A percentile compares a stretch with the other conserved stretches of the same genome.
Evolutionary conservation across 35 echinoderm and acorn worm species (phyloP).

Genomic region (Lytechinus variegatus): DNA sequence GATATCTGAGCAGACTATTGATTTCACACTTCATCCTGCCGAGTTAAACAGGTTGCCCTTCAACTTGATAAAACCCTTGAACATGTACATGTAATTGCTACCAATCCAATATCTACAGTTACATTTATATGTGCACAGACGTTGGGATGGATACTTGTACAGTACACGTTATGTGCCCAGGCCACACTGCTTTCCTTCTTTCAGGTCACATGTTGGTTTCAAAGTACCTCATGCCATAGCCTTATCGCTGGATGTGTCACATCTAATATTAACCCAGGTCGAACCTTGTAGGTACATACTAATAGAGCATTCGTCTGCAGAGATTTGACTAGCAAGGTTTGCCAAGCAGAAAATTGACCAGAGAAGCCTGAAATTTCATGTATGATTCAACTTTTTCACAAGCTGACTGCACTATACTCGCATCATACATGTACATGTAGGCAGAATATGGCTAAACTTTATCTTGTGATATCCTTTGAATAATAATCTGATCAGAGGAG

Average conservation of each 20-base stretch:
- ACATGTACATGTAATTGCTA: not conserved
- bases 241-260: constrained; percentile 17
- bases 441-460: not conserved
- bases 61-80: not conserved
- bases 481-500: no score
- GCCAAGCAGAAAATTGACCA: not conserved
- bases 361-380: not conserved
- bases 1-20: not conserved
- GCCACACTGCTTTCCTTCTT: no score
- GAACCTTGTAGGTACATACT: not conserved
- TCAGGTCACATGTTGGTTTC: not conserved
- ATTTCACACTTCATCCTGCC: not conserved
- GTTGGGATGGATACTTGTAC: no score
- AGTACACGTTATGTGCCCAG: no score
- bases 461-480: no score
- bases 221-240: not conserved
- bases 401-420: not conserved
- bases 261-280: not conserved
- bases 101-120: not conserved
- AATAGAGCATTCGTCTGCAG: not conserved
- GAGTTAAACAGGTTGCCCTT: not conserved
- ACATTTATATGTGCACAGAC: no score
- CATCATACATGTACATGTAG: not conserved
- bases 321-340: not conserved
- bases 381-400: not conserved